A percentile compares a stretch with the other conserved stretches of the same genome.
Conservation (phyloP, 2,888 invertebrate genomes). For the Nemoura dubitans region DNA sequence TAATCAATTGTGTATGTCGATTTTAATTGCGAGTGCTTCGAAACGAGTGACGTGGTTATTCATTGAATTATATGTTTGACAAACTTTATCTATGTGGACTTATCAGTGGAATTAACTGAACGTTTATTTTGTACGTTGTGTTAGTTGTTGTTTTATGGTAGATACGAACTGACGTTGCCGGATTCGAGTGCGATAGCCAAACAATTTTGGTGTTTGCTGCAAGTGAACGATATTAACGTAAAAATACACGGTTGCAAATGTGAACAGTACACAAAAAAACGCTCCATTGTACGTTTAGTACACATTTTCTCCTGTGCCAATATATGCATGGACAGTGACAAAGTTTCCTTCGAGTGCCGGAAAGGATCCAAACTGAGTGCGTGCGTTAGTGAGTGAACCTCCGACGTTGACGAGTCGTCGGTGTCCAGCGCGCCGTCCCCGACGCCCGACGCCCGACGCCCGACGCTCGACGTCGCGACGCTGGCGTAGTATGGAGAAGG, state of each 20-base stretch:
- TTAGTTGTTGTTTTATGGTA: neutral
- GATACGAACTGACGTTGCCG: neutral
- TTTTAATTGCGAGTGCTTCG: neutral
- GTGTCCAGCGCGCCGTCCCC: neutral
- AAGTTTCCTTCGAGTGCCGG: too few relatives aligned
- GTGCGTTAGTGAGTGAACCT: too few relatives aligned
- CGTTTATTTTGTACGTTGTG: neutral
- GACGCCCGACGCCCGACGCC: neutral
- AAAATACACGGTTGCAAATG: too few relatives aligned
- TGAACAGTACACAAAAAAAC: too few relatives aligned
- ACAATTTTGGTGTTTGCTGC: neutral
- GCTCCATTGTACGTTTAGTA: too few relatives aligned
- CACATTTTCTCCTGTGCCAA: too few relatives aligned
- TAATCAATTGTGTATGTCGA: neutral
- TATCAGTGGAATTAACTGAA: neutral
- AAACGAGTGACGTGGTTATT: neutral
- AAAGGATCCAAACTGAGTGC: too few relatives aligned
- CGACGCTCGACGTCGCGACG: constrained; percentile 2
- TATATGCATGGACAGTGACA: too few relatives aligned
- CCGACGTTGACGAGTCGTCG: neutral
- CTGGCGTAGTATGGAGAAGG: constrained; percentile 46
- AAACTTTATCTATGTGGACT: neutral
- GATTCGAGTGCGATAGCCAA: neutral
- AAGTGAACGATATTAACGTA: too few relatives aligned
- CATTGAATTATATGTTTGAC: neutral